Base-by-base conservation (phyloP, 2,888 invertebrate genomes). In the Microplitis manilae region DNA sequence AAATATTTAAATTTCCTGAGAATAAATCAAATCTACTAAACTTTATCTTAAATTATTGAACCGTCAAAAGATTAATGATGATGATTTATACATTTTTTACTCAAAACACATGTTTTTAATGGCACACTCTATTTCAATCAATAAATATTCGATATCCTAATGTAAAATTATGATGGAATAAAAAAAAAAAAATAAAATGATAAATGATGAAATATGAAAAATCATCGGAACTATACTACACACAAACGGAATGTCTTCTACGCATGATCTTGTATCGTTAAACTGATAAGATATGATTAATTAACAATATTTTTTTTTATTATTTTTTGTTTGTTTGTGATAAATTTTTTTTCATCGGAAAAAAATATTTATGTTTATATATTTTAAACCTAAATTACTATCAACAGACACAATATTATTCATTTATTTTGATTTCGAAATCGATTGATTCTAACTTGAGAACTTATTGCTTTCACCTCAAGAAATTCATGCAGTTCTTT, bases 241-340 rank as follows among this genome's bases (percentile, higher is more conserved):
- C 62, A 62, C 15, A 17, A 20, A 13, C 8, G 20, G 9, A 13
- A 62, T 62, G 62, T 62, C 17, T 62, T 62, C 62, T 62, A 62
- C 62, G 62, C 62, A 62, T 62, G 6, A 62, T 62, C 62, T 62
- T 20, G 62, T 62, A 20, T 62, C 62, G 2, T 17, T 17, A 62
- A 62, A 50, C 6, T 62, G 62, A 62, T 62, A 62, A 62, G 20
- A 17, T 8, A 17, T 62, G 62, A 62, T 62, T 62, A 62, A 62
- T 62, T 50, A 13, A 4, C 13, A 50, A 13, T 50, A 50, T 50
- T 50, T 50, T 13, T 62, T 62, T 62, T 15, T 20, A 62, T 62
- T 20, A 62, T 62, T 62, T 62, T 62, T n/a, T 72, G 76, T 61
- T 73, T 59, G 74, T 78, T 68, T 71, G 60, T 41, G 73, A 80